phyloP scores from a whole-genome alignment of 2,888 invertebrate genomes.

The Hymenopus coronatus region DNA sequence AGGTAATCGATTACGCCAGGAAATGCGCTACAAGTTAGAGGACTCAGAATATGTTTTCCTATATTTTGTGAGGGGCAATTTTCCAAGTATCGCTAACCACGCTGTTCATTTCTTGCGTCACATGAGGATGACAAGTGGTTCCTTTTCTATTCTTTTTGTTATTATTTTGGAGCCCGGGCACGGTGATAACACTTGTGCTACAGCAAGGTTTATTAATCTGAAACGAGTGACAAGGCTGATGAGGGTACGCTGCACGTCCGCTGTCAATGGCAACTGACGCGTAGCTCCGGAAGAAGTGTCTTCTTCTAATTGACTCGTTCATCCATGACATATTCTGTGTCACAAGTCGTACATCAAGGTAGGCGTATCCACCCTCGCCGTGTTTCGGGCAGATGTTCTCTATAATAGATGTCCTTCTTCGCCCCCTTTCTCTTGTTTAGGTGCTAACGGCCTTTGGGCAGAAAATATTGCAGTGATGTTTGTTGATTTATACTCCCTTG shows the following conservation, averaged over 20 bases:
- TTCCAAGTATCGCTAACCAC: neutral
- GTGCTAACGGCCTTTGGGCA: neutral
- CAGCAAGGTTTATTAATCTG: slow-evolving; percentile 20
- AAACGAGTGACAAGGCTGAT: slow-evolving; percentile 3
- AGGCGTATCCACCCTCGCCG: neutral
- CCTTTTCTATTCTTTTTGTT: neutral
- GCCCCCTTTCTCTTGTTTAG: neutral
- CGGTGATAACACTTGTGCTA: neutral
- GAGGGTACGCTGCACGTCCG: neutral
- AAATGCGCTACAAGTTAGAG: too few species aligned
- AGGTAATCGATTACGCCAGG: too few species aligned
- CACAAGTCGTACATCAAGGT: neutral
- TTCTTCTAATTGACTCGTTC: neutral
- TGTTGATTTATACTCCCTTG: neutral
- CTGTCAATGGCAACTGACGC: slow-evolving; percentile 24
- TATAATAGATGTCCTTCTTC: neutral
- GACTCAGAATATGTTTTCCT: too few species aligned
- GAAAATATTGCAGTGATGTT: neutral
- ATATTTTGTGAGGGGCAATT: neutral
- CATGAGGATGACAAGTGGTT: neutral
- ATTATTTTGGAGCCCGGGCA: neutral
- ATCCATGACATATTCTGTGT: slow-evolving; percentile 7
- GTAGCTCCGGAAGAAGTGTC: slow-evolving; percentile 6
- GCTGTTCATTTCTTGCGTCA: neutral
- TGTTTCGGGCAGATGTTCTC: neutral